Conservation (phyloP, 1,140 invertebrate genomes). For the Cecropterus lyciades region DNA sequence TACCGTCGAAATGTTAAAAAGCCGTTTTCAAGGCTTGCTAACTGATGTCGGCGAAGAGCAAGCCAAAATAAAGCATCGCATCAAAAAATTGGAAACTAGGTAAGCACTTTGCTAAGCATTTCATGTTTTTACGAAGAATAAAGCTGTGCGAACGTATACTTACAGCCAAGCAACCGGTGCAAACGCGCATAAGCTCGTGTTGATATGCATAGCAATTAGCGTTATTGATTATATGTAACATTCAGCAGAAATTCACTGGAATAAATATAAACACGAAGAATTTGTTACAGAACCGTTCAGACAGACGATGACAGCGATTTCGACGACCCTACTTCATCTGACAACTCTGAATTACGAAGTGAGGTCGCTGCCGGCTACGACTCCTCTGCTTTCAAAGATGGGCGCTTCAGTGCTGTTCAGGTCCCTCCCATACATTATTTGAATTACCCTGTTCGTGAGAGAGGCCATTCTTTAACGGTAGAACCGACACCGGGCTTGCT, state of each 20-base stretch:
- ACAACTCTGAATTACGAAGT: conserved; percentile 57
- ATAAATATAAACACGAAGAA: neutral
- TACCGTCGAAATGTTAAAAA: conserved; percentile 63
- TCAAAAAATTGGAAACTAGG: conserved; percentile 83
- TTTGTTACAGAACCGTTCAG: conserved; percentile 54
- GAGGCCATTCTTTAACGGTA: conserved; percentile 62
- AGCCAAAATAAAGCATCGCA: conserved; percentile 81
- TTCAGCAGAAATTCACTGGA: neutral
- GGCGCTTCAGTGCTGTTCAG: conserved; percentile 44
- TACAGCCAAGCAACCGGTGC: conserved; percentile 19
- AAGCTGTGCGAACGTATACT: conserved; percentile 2
- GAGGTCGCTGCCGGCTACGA: conserved; percentile 51
- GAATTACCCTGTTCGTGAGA: conserved; percentile 53
- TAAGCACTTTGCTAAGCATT: conserved; percentile 50
- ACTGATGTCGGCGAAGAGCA: conserved; percentile 66
- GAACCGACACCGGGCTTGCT: conserved; percentile 55
- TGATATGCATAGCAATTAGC: conserved; percentile 11
- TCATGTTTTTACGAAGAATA: neutral
- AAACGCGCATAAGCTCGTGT: neutral
- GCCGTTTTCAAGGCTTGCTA: conserved; percentile 61
- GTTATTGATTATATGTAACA: neutral
- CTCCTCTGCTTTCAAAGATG: conserved; percentile 47
- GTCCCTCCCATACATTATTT: conserved; percentile 41
- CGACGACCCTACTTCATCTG: conserved; percentile 53
- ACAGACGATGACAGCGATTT: conserved; percentile 52